Evolutionary conservation across 2,888 invertebrate genomes (phyloP).

Genomic region (Rotaria magnacalcarata): DNA sequence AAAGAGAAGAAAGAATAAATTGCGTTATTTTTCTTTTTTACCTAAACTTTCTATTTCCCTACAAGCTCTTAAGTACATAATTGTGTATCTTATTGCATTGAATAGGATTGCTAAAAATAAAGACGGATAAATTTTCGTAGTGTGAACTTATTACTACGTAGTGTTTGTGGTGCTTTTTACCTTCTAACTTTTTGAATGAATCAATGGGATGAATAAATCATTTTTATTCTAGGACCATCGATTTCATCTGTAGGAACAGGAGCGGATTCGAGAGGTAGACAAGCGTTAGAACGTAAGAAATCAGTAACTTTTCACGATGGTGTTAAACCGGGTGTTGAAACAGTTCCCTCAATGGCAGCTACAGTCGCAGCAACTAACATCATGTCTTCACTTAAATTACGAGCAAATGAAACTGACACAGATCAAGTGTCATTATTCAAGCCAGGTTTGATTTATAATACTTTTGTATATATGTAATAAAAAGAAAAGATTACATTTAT

Average conservation of each 20-base stretch:
- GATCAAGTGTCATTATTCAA: neutral
- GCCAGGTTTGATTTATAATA: neutral
- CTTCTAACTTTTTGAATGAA: no score
- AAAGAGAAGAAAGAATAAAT: neutral
- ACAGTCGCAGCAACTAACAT: neutral
- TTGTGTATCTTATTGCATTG: no score
- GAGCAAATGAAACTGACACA: neutral
- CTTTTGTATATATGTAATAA: neutral
- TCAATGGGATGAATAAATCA: no score
- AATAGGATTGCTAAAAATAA: no score
- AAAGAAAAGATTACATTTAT: neutral
- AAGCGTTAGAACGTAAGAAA: neutral
- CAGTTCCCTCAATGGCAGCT: neutral
- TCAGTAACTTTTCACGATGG: conserved; percentile 31
- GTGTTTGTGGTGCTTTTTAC: no score
- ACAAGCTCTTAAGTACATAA: no score
- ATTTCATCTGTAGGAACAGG: neutral
- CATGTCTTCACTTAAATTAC: neutral
- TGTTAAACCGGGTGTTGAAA: neutral
- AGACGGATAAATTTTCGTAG: no score
- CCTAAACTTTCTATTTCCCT: no score
- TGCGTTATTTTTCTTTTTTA: neutral
- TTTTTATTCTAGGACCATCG: neutral
- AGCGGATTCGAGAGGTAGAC: neutral
- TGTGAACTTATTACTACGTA: no score